Conservation (phyloP, 2,888 invertebrate species). For the Thalpophila matura region DNA sequence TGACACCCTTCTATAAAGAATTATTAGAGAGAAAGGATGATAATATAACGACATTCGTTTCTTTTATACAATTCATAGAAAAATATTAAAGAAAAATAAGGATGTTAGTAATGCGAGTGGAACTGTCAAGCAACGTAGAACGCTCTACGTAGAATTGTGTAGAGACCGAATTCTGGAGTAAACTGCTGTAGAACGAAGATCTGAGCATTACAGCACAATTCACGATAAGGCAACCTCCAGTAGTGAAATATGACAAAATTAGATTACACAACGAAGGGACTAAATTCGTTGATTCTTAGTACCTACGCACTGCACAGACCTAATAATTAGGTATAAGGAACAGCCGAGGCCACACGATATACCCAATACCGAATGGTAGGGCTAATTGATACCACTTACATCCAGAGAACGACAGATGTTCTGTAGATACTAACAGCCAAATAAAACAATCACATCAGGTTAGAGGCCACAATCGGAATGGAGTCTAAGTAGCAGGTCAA, state of each 20-base stretch:
- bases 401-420: slow-evolving; percentile 5
- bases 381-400: slow-evolving; percentile 23
- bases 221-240: not conserved
- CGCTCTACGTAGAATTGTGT: too few species aligned
- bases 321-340: not conserved
- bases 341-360: slow-evolving; percentile 10
- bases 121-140: not conserved
- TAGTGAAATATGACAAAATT: not conserved
- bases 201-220: not conserved
- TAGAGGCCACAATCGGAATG: slow-evolving; percentile 20
- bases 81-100: not conserved
- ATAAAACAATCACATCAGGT: slow-evolving; percentile 34
- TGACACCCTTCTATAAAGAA: not conserved
- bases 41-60: not conserved
- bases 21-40: not conserved
- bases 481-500: slow-evolving; percentile 14
- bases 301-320: not conserved
- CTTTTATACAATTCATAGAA: too few species aligned
- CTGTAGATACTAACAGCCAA: slow-evolving; percentile 24
- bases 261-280: not conserved
- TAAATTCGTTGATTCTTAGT: not conserved
- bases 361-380: slow-evolving; percentile 18
- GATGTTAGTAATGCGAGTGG: not conserved
- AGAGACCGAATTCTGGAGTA: not conserved
- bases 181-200: not conserved